These are phyloP conservation scores for Dasysyrphus tricinctus DNA, from an alignment of 2,888 invertebrate species.

Conservation along the genomic window DNA sequence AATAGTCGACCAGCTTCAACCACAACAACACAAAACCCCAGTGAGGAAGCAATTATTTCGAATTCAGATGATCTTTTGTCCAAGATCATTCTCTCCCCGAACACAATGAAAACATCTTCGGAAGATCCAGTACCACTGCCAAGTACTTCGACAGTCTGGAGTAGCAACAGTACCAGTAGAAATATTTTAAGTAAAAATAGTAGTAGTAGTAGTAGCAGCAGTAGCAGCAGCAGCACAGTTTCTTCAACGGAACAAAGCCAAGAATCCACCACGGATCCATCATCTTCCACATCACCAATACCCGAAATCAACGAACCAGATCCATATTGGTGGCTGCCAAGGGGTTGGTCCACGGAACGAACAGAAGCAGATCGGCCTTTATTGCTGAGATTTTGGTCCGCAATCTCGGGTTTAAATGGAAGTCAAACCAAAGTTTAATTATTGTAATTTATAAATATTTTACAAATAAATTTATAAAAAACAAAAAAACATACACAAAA, in stretches of 20 bases:
- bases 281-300: conserved; percentile 64
- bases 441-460: conserved; percentile 58
- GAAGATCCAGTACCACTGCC: conserved; percentile 58
- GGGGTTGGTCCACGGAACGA: conserved; percentile 80
- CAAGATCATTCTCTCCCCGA: conserved; percentile 66
- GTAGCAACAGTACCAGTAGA: conserved; percentile 51
- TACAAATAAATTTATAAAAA: conserved; percentile 34
- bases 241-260: conserved; percentile 54
- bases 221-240: conserved; percentile 29
- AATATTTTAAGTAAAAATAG: conserved; percentile 42
- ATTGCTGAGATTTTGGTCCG: conserved; percentile 80
- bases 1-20: conserved; percentile 71
- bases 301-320: conserved; percentile 71
- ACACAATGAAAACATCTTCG: conserved; percentile 47
- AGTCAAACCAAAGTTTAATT: conserved; percentile 76
- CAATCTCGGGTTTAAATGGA: conserved; percentile 76
- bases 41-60: conserved; percentile 43
- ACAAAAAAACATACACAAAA: conserved; percentile 33
- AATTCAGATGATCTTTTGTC: conserved; percentile 37
- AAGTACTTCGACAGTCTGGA: conserved; percentile 65
- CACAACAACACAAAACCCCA: conserved; percentile 68
- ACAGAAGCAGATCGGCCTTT: conserved; percentile 79
- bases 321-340: conserved; percentile 83
- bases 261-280: conserved; percentile 53
- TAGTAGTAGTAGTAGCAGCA: conserved; percentile 25